Evolutionary conservation across 2,888 invertebrate species (phyloP), one percentile per base, ranked within the genome.

Genomic region (Clivina fossor): DNA sequence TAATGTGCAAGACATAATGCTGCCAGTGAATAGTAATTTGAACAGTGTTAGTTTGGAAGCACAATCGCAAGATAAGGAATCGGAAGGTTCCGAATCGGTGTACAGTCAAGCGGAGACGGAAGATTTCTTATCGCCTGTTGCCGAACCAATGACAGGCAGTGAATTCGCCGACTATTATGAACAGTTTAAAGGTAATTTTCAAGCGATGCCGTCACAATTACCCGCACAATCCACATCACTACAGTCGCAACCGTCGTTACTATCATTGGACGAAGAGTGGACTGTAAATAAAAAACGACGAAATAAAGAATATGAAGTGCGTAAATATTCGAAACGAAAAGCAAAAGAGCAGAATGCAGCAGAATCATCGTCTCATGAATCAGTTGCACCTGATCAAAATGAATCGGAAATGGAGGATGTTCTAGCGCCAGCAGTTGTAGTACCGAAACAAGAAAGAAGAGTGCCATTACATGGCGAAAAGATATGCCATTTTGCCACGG

Each of bases 401-500:
- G 32, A 28, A 18, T 3, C 28, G 11, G 18, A 35, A 7, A 4
- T 22, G n/a, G 33, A 47, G n/a, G n/a, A n/a, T n/a, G n/a, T n/a
- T n/a, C n/a, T n/a, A 20, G n/a, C 15, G 9, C 11, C 40, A 22
- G 3, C n/a, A n/a, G n/a, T n/a, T n/a, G n/a, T n/a, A n/a, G n/a
- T n/a, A n/a, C n/a, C 38, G 7, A 20, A 3, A 4, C 15, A 22
- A 24, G 44, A 53, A 33, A 16, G 53, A 20, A 7, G 53, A 26
- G 53, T 53, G 16, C 53, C 43, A 13, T 2, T 53, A 7, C 43
- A 53, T n/a, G 53, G 53, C 4, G 53, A 53, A 44, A 53, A 44
- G 26, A 26, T 53, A 9, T 7, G 30, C 2, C 43, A 44, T 2
- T 53, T 53, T 22, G 37, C 9, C 18, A 30, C 15, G 1, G 13